A percentile compares a stretch with the other conserved stretches of the same genome.
Evolutionary conservation across 2,888 invertebrate species (phyloP).

Genomic region (Gerris lacustris): DNA sequence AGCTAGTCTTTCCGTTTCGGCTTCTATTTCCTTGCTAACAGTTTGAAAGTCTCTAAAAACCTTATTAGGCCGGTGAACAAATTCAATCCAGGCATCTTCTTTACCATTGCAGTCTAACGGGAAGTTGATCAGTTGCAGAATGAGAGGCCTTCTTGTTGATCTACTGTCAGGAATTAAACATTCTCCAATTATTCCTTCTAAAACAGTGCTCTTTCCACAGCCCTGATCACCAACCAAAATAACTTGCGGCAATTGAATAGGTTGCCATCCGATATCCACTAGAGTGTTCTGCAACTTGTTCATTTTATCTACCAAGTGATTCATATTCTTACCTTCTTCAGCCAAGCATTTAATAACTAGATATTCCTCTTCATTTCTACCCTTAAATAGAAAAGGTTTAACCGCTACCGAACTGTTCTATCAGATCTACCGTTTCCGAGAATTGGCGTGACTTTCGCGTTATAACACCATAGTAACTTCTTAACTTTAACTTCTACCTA

Average conservation of each 20-base stretch:
- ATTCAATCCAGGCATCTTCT: constrained; percentile 45
- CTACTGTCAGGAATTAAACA: constrained; percentile 51
- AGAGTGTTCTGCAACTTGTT: constrained; percentile 55
- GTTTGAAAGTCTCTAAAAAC: constrained; percentile 47
- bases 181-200: constrained; percentile 49
- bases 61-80: constrained; percentile 47
- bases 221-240: constrained; percentile 53
- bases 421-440: too few species aligned
- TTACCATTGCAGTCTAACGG: constrained; percentile 41
- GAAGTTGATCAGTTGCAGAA: constrained; percentile 48
- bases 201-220: constrained; percentile 52
- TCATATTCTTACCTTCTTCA: too few species aligned
- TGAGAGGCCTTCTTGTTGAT: constrained; percentile 50
- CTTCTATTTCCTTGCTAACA: constrained; percentile 46
- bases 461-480: too few species aligned
- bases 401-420: too few species aligned
- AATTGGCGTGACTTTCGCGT: too few species aligned
- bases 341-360: too few species aligned
- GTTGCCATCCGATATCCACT: constrained; percentile 47
- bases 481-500: too few species aligned
- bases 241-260: constrained; percentile 49
- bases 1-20: constrained; percentile 47
- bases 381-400: too few species aligned
- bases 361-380: too few species aligned
- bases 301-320: constrained; percentile 33